Percentiles rank a stretch among this genome's conserved stretches.
These are phyloP conservation scores for Egretta garzetta DNA, from an alignment of 2,113 vertebrate species.

Conservation along the genomic window DNA sequence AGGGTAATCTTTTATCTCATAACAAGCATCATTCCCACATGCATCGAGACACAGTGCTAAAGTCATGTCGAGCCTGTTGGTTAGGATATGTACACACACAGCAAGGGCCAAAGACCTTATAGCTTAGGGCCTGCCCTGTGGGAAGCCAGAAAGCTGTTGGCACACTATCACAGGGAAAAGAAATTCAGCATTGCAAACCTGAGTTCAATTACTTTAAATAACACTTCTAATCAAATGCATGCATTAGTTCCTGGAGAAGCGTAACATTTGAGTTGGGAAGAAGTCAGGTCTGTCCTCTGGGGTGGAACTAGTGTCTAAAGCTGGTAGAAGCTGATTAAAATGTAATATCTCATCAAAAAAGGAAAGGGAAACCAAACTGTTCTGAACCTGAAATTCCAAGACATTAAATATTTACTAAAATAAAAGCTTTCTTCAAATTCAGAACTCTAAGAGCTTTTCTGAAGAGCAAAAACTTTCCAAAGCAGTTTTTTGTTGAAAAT, in stretches of 20 bases:
- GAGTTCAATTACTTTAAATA: background rate
- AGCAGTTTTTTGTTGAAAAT: background rate
- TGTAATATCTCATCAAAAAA: background rate
- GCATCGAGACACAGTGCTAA: background rate
- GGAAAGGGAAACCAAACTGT: background rate
- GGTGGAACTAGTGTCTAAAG: background rate
- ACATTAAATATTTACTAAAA: background rate
- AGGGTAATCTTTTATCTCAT: background rate
- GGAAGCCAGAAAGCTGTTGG: background rate
- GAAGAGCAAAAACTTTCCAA: background rate
- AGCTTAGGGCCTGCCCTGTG: background rate
- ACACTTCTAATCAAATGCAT: background rate
- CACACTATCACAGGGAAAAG: background rate
- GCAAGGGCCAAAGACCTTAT: background rate
- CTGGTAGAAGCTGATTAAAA: background rate
- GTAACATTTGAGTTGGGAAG: background rate
- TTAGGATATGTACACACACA: background rate
- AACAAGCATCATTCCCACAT: rapidly evolving
- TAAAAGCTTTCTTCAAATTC: background rate
- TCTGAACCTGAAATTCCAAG: background rate
- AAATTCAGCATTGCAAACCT: background rate
- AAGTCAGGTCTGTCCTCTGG: background rate
- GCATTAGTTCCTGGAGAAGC: background rate
- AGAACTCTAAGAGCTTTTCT: background rate
- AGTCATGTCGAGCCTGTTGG: background rate